A percentile compares a stretch with the other conserved stretches of the same genome.
Evolutionary conservation across 1,140 invertebrate species (phyloP).

Genomic region (Mycetomoellerius zeteki): DNA sequence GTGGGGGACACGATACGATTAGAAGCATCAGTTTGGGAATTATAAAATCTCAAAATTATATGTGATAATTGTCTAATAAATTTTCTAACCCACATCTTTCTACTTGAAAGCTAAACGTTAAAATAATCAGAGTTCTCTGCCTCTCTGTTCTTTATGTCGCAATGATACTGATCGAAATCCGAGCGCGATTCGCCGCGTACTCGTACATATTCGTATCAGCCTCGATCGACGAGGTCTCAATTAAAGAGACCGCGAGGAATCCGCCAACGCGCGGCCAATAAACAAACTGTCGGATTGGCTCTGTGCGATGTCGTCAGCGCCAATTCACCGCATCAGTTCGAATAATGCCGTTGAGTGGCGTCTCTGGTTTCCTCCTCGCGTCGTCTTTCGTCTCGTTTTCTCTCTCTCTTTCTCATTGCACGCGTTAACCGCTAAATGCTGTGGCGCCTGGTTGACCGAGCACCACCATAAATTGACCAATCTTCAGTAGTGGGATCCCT

Average conservation of each 20-base stretch:
- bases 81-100: not conserved
- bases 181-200: conserved; percentile 52
- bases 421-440: conserved; percentile 84
- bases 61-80: not conserved
- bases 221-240: conserved; percentile 78
- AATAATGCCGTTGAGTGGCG: conserved; percentile 80
- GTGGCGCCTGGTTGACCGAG: conserved; percentile 85
- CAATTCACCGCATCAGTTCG: conserved; percentile 84
- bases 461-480: conserved; percentile 84
- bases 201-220: conserved; percentile 79
- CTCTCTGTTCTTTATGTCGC: not conserved
- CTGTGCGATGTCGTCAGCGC: conserved; percentile 79
- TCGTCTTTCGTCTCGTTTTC: conserved; percentile 62
- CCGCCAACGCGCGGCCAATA: conserved; percentile 82
- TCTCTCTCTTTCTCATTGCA: conserved; percentile 65
- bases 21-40: not conserved
- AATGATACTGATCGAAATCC: conserved; percentile 17
- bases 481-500: conserved; percentile 75
- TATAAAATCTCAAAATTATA: not conserved
- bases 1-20: not conserved
- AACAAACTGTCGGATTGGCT: conserved; percentile 82
- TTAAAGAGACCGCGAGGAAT: conserved; percentile 82
- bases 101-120: not conserved
- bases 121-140: not conserved
- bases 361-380: conserved; percentile 68